phyloP scores from a whole-genome alignment of 92 coral and sea anemone genomes.

The Chrysogorgia sp. region DNA sequence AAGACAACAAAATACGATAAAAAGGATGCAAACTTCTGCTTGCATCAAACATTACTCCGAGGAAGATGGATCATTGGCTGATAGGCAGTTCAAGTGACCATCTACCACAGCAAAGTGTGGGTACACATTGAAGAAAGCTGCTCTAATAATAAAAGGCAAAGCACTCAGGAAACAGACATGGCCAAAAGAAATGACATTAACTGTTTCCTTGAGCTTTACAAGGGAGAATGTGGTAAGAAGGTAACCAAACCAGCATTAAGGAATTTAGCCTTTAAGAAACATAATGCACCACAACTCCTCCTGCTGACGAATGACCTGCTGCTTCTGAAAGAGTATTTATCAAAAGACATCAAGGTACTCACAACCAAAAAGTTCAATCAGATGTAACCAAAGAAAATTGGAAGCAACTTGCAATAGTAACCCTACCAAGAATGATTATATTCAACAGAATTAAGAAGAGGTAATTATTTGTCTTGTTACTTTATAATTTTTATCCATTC shows the following conservation, averaged over 20 bases:
- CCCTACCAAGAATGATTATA: background rate
- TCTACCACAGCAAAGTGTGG: background rate
- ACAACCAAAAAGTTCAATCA: background rate
- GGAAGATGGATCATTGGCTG: conserved; percentile 4
- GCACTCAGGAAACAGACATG: background rate
- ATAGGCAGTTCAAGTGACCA: conserved; percentile 2
- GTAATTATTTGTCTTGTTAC: conserved; percentile 6
- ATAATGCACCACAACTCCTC: background rate
- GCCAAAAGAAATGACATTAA: background rate
- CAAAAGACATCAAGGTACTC: background rate
- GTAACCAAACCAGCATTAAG: conserved; percentile 3
- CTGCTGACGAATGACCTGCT: background rate
- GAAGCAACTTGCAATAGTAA: conserved; percentile 9
- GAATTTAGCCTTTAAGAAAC: conserved; percentile 16
- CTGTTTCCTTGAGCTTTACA: background rate
- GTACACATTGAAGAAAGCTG: background rate
- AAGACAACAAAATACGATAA: background rate
- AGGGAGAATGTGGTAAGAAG: background rate
- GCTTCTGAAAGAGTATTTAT: background rate
- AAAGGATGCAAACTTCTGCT: background rate
- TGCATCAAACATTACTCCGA: background rate
- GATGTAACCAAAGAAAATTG: conserved; percentile 1
- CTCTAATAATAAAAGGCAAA: background rate
- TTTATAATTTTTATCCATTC: too few relatives aligned
- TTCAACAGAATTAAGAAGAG: conserved; percentile 6